phyloP scores from a whole-genome alignment of 2,797 vertebrate species.

The Amblyopsis hoosieri region DNA sequence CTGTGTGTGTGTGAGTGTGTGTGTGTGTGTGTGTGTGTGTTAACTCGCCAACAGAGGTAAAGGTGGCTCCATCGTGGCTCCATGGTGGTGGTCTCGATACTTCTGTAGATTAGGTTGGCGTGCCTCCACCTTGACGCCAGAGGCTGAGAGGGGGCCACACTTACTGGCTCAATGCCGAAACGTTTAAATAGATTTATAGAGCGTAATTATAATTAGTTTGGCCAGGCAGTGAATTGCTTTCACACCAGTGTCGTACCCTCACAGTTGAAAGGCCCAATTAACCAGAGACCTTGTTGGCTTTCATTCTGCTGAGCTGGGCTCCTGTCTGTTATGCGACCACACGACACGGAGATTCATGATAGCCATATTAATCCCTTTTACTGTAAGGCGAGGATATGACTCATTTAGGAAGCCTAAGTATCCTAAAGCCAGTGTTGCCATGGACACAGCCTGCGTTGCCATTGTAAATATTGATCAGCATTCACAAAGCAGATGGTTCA shows the following conservation, averaged over 20 bases:
- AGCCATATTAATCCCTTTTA: slow-evolving; percentile 2
- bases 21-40: background rate
- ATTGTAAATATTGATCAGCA: background rate
- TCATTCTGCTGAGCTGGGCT: slow-evolving; percentile 21
- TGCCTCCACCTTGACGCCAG: slow-evolving; percentile 9
- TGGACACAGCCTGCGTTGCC: background rate
- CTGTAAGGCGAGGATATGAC: slow-evolving; percentile 3
- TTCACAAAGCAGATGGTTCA: background rate
- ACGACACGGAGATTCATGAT: background rate
- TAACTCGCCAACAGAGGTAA: background rate
- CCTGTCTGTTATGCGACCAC: background rate
- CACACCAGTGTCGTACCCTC: slow-evolving; percentile 10
- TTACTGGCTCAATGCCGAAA: slow-evolving; percentile 14
- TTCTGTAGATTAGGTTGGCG: slow-evolving; percentile 40
- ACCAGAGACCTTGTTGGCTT: background rate
- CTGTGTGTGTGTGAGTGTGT: background rate
- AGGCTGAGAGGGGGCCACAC: slow-evolving; percentile 26
- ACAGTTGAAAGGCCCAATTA: slow-evolving; percentile 12
- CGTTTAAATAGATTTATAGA: slow-evolving; percentile 7
- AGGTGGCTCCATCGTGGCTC: background rate
- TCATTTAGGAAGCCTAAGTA: slow-evolving; percentile 1
- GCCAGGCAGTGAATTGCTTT: slow-evolving; percentile 14
- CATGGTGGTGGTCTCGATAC: background rate
- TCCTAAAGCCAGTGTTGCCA: background rate
- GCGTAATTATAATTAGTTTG: slow-evolving; percentile 35